Evolutionary conservation across 1,140 invertebrate species (phyloP), one percentile per base, ranked within the genome.

Genomic region (Cotesia chilonis): DNA sequence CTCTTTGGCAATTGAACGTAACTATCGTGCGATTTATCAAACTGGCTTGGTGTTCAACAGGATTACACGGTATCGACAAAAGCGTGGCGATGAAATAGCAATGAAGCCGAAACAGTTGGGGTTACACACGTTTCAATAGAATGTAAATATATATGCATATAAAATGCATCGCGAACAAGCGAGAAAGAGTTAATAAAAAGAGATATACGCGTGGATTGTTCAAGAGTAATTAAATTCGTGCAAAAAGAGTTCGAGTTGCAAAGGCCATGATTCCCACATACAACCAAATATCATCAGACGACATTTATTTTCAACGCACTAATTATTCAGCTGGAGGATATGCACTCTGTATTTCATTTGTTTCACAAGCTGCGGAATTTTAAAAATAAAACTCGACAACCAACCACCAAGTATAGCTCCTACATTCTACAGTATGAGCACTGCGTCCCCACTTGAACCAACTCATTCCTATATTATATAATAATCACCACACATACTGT

Each of bases 301-400:
- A 81, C 79, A 81, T 81, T 81, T 77, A 81, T 81, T 81, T 81
- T 81, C 78, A 77, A 72, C 77, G 74, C 78, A 79, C 78, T 81
- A 81, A 81, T 81, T 81, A 81, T 81, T 81, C 80, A 80, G 73
- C 76, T 77, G 77, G 75, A 75, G 28, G 28, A 28, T 28, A 28
- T 78, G 69, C 70, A 71, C 72, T 69, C 60, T 72, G 76, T 72
- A 74, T 47, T 79, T 80, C 78, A 79, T 80, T 81, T 81, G 77
- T 79, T 81, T 80, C 76, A 37, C 35, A 47, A 75, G 70, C 76
- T 75, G 74, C 10, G 6, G 41, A 74, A 73, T 52, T 75, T 72
- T 68, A 76, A 77, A 75, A 80, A 79, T 79, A 80, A 75, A 78
- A 74, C 67, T 75, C 65, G 51, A 35, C n/a, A 78, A 74, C 67